A percentile compares a stretch with the other conserved stretches of the same genome.
Evolutionary conservation across 2,113 vertebrate genomes (phyloP).

Genomic region (Parus major): DNA sequence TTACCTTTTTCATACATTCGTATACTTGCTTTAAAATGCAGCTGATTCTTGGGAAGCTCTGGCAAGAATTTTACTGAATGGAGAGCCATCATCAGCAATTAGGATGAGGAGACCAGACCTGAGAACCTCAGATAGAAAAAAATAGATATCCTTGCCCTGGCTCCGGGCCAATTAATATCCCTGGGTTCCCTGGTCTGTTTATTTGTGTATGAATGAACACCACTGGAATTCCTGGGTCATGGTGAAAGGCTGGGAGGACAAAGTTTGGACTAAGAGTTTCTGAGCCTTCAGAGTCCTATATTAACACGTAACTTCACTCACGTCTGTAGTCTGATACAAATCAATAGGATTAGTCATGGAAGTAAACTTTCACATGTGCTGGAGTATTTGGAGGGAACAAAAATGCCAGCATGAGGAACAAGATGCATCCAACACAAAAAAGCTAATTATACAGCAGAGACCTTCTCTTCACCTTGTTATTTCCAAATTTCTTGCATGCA

Average conservation of each 20-base stretch:
- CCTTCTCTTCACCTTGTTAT: not conserved
- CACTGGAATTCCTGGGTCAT: not conserved
- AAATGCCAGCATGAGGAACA: not conserved
- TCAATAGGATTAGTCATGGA: not conserved
- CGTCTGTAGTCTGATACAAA: not conserved
- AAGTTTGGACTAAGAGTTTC: not conserved
- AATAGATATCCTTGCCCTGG: not conserved
- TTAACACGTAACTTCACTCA: not conserved
- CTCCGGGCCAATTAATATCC: not conserved
- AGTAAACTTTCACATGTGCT: not conserved
- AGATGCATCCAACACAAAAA: not conserved
- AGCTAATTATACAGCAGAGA: not conserved
- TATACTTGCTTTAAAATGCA: not conserved
- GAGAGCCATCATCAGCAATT: not conserved
- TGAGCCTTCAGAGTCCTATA: not conserved
- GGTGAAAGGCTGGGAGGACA: not conserved
- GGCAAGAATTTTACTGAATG: not conserved
- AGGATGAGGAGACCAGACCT: not conserved
- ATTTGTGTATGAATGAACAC: conserved; percentile 14
- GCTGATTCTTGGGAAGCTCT: not conserved
- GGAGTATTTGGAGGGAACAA: not conserved
- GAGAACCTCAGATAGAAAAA: not conserved
- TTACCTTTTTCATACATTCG: not conserved
- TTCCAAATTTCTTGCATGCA: not conserved
- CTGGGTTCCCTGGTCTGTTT: not conserved